These are phyloP conservation scores for Hycleus cichorii DNA, from an alignment of 1,140 invertebrate genomes.

Conservation along the genomic window DNA sequence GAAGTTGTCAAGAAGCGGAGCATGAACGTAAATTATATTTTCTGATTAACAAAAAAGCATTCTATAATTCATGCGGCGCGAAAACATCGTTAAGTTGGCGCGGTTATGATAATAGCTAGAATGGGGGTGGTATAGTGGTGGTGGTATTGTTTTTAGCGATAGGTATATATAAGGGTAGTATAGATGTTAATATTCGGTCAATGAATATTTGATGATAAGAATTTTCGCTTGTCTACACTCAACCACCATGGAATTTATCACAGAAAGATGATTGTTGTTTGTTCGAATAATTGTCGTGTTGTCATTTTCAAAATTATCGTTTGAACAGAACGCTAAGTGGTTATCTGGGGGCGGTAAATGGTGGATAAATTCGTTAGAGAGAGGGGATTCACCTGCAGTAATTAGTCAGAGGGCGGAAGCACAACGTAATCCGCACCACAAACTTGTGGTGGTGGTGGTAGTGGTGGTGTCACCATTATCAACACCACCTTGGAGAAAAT, in stretches of 20 bases:
- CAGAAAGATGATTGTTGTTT: background rate
- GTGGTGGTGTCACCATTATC: constrained; percentile 3
- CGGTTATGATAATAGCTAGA: constrained; percentile 5
- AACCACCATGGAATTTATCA: background rate
- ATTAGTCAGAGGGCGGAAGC: constrained; percentile 24
- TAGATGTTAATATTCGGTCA: background rate
- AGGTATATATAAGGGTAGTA: background rate
- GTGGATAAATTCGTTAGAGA: background rate
- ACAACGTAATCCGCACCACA: constrained; percentile 9
- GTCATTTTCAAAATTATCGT: background rate
- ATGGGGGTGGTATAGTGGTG: background rate
- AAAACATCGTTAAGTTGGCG: constrained; percentile 13
- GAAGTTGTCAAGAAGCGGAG: constrained; percentile 18
- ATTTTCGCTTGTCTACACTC: no score
- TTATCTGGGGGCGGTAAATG: constrained; percentile 1
- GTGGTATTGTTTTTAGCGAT: background rate
- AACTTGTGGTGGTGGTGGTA: background rate
- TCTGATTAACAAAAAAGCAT: constrained; percentile 19
- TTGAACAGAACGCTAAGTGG: constrained; percentile 1
- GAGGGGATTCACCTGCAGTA: constrained; percentile 20
- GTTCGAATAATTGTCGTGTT: no score
- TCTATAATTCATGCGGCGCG: constrained; percentile 14
- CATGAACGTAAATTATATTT: constrained; percentile 26
- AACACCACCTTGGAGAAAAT: no score
- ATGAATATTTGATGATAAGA: no score